phyloP scores from a whole-genome alignment of 2,888 invertebrate genomes.

The Phanerotoma sp. region DNA sequence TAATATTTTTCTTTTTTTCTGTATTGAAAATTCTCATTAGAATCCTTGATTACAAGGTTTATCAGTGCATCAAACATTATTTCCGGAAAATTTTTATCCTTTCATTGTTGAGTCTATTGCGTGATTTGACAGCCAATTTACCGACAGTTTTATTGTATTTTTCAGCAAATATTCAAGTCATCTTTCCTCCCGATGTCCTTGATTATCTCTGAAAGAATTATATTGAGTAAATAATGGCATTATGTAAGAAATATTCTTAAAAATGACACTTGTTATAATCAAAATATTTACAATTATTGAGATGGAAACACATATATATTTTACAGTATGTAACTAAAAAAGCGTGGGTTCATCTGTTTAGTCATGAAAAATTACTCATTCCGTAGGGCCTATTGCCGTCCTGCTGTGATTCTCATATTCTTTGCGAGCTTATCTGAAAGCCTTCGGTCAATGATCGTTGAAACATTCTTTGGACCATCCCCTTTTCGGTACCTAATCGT shows the following conservation, averaged over 20 bases:
- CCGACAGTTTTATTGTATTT: too few species aligned
- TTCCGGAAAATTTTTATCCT: background rate
- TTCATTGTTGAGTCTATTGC: conserved; percentile 9
- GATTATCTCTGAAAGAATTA: too few species aligned
- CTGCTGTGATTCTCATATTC: conserved; percentile 5
- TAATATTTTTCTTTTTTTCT: background rate
- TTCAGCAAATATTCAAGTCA: too few species aligned
- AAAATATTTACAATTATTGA: too few species aligned
- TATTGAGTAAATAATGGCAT: too few species aligned
- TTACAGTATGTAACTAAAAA: background rate
- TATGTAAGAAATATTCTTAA: too few species aligned
- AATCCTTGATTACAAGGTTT: background rate
- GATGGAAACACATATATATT: background rate
- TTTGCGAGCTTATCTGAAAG: conserved; percentile 2
- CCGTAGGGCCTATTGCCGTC: background rate
- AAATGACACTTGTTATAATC: too few species aligned
- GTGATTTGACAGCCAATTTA: conserved; percentile 19
- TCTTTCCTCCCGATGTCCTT: too few species aligned
- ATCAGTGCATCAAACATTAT: background rate
- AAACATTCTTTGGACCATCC: background rate
- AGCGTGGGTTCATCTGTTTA: background rate
- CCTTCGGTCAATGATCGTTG: background rate
- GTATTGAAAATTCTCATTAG: background rate
- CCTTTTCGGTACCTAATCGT: too few species aligned
- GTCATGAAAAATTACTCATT: background rate